These are phyloP conservation scores for Lophotriccus pileatus DNA, from an alignment of 2,797 vertebrate species.

Conservation along the genomic window DNA sequence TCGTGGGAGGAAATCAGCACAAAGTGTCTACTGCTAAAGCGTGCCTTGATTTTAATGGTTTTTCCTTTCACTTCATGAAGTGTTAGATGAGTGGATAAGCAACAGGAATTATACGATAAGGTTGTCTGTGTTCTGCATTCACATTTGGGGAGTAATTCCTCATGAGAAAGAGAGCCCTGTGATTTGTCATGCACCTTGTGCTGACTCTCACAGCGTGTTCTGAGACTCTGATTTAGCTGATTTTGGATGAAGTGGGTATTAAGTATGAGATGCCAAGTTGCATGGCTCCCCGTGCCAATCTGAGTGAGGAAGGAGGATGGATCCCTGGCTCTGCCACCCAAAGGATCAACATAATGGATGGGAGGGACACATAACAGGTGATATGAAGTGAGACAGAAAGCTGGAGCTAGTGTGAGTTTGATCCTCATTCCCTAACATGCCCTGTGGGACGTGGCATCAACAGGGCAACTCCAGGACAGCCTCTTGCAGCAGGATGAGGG, in stretches of 20 bases:
- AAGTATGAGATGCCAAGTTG: not conserved
- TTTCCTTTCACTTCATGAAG: not conserved
- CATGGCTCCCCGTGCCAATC: not conserved
- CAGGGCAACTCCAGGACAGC: not conserved
- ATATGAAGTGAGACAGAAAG: not conserved
- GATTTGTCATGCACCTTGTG: not conserved
- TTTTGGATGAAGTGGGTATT: not conserved
- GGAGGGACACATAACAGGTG: not conserved
- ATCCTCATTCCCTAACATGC: not conserved
- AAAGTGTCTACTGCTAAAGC: not conserved
- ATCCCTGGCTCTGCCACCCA: not conserved
- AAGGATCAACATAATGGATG: rapidly evolving
- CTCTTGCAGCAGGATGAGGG: not conserved
- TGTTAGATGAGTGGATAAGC: not conserved
- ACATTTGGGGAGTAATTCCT: not conserved
- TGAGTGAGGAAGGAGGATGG: not conserved
- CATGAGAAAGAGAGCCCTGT: not conserved
- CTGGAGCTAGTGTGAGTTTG: not conserved
- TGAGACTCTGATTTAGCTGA: not conserved
- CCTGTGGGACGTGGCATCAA: not conserved
- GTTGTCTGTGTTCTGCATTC: slow-evolving; percentile 9
- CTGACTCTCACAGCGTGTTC: not conserved
- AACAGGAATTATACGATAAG: not conserved
- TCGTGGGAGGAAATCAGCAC: not conserved
- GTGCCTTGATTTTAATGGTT: not conserved